Evolutionary conservation across 2,888 invertebrate genomes (phyloP), one percentile per base, ranked within the genome.

Genomic region (Agriotes lineatus): DNA sequence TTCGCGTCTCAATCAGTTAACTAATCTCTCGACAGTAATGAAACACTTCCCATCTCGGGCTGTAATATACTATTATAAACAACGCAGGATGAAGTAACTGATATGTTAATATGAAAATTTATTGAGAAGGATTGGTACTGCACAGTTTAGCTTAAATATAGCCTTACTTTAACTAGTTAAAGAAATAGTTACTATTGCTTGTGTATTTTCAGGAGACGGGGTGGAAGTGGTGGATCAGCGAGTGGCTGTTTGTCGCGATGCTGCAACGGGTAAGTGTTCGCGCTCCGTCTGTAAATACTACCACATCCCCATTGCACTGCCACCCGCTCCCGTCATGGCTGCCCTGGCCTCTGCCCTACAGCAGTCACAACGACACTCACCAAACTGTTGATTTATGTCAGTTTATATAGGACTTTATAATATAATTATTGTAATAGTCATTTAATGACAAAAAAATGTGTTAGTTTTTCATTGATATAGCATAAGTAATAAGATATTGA

Each of bases 261-360:
- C 95, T 86, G 95, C 94, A 83, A 95, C 95, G 86, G 96, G 96
- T 87, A 91, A 93, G 87, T 96, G 96, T 87, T 90, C 93, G 85
- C 94, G 96, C 86, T 92, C 94, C 87, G 91, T 93, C 87, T 96
- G 96, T 92, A 96, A 96, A 91, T 96, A 95, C 90, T 96, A 96
- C 91, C 96, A 96, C 90, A 95, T 96, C 90, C 96, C 96, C 82
- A 91, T 95, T 85, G 91, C 91, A 83, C 87, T 95, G 89, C 94
- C 94, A 83, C 94, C 94, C 83, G 94, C 94, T 82, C 89, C 90
- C 80, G 86, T 90, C 82, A 90, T 91, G 90, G 90, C 90, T 82
- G 88, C 89, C 84, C 84, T 85, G 72, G 79, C 84, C 78, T 81
- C 84, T 77, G 85, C 82, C 80, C 86, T 86, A 79, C 86, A 83